A percentile compares a stretch with the other conserved stretches of the same genome.
These are phyloP conservation scores for Drosophila suzukii DNA, from an alignment of 1,140 invertebrate species.

Conservation along the genomic window DNA sequence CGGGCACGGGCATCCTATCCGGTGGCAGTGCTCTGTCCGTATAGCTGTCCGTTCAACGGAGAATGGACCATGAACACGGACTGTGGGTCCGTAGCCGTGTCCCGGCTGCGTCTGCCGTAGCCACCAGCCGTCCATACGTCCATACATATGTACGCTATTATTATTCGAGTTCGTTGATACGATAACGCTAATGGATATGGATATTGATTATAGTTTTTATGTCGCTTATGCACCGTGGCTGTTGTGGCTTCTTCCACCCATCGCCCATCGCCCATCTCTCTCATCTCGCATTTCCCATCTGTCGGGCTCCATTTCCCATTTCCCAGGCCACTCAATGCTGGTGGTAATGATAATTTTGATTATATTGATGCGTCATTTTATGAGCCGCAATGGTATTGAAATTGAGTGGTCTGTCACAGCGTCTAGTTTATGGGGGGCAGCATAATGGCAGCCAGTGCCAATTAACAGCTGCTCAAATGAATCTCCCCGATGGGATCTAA, in stretches of 20 bases:
- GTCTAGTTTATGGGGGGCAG: constrained; percentile 53
- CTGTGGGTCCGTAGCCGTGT: not conserved
- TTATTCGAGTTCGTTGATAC: constrained; percentile 79
- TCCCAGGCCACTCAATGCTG: constrained; percentile 21
- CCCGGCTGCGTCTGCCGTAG: constrained; percentile 38
- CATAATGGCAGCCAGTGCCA: constrained; percentile 56
- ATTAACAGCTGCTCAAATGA: constrained; percentile 71
- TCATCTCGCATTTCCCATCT: constrained; percentile 12
- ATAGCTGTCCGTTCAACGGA: constrained; percentile 1
- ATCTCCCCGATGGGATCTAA: constrained; percentile 21
- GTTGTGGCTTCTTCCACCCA: constrained; percentile 15
- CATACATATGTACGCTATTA: constrained; percentile 62
- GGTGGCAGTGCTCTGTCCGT: constrained; percentile 21
- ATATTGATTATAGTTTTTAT: constrained; percentile 83
- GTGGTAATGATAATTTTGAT: constrained; percentile 79
- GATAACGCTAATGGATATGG: constrained; percentile 83
- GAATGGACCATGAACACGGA: not conserved
- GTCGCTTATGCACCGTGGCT: constrained; percentile 49
- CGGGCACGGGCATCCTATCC: constrained; percentile 14
- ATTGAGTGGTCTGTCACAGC: constrained; percentile 79
- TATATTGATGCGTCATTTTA: constrained; percentile 83
- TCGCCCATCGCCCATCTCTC: not conserved
- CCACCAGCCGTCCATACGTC: constrained; percentile 12
- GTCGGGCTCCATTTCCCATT: constrained; percentile 3
- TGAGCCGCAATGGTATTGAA: constrained; percentile 81